Evolutionary conservation across 1,140 invertebrate genomes (phyloP).

Genomic region (Amyelois transitella): DNA sequence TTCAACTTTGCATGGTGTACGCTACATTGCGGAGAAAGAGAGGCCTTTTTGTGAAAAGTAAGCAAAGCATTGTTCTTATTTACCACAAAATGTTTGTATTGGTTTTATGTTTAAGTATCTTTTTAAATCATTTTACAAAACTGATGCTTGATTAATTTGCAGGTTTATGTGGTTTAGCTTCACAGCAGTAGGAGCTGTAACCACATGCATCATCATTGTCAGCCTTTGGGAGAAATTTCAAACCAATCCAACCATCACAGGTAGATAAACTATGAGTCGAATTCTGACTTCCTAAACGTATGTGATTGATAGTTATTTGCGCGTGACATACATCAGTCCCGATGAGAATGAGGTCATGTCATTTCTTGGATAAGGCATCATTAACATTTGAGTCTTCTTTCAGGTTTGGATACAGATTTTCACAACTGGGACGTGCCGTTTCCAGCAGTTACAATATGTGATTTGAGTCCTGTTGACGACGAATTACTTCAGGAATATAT

Average conservation of each 20-base stretch:
- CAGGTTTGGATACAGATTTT: slow-evolving; percentile 81
- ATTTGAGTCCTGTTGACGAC: slow-evolving; percentile 69
- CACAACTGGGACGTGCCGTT: slow-evolving; percentile 84
- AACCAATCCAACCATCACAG: slow-evolving; percentile 86
- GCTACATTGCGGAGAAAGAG: slow-evolving; percentile 81
- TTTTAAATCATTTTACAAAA: no score
- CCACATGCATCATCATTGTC: slow-evolving; percentile 81
- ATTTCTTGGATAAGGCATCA: neutral
- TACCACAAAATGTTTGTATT: no score
- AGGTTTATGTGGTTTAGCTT: slow-evolving; percentile 86
- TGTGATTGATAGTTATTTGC: no score
- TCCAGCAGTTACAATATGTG: slow-evolving; percentile 80
- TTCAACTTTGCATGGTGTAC: slow-evolving; percentile 81
- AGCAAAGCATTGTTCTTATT: slow-evolving; percentile 14
- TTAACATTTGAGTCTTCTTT: slow-evolving; percentile 35
- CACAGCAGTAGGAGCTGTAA: slow-evolving; percentile 77
- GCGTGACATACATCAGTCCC: no score
- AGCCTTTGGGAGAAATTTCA: slow-evolving; percentile 86
- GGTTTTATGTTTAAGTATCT: no score
- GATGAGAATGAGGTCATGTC: no score
- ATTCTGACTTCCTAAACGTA: no score
- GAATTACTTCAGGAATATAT: slow-evolving; percentile 66
- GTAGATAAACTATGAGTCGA: no score
- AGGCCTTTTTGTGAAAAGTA: slow-evolving; percentile 81
- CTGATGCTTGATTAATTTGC: slow-evolving; percentile 24